A percentile compares a stretch with the other conserved stretches of the same genome.
Conservation (phyloP, 2,113 vertebrate species). For the Hippopotamus amphibius region DNA sequence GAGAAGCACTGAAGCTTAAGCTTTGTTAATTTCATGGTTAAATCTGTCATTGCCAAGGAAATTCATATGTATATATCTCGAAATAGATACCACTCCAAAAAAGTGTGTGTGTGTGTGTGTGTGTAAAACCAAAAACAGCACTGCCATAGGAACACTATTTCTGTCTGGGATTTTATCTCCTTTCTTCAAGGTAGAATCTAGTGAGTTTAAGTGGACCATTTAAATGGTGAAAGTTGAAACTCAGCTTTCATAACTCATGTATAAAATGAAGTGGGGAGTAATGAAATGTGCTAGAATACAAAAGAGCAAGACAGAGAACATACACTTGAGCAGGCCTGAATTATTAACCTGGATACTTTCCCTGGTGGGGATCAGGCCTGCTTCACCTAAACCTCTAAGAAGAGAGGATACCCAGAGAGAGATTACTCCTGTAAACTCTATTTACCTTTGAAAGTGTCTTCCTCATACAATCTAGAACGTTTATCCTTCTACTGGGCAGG, state of each 20-base stretch:
- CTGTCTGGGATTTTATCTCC: background rate
- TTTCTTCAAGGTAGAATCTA: background rate
- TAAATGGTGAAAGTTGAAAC: background rate
- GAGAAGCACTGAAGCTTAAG: background rate
- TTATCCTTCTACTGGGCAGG: background rate
- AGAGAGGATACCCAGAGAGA: background rate
- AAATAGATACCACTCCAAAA: background rate
- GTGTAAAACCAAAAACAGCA: background rate
- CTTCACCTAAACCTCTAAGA: background rate
- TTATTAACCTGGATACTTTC: background rate
- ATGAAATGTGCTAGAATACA: background rate
- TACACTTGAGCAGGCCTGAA: background rate
- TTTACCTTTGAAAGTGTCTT: slow-evolving; percentile 10
- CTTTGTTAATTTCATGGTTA: slow-evolving; percentile 12
- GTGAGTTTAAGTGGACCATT: background rate
- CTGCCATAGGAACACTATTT: background rate
- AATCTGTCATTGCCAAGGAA: background rate
- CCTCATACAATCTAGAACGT: background rate
- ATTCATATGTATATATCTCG: background rate
- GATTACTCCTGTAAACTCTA: background rate
- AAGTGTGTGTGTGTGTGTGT: background rate
- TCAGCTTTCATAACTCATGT: background rate
- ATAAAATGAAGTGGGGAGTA: background rate
- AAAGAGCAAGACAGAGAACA: background rate
- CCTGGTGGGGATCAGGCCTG: background rate